Conservation (phyloP, 2,113 vertebrate species). For the Entelurus aequoreus region DNA sequence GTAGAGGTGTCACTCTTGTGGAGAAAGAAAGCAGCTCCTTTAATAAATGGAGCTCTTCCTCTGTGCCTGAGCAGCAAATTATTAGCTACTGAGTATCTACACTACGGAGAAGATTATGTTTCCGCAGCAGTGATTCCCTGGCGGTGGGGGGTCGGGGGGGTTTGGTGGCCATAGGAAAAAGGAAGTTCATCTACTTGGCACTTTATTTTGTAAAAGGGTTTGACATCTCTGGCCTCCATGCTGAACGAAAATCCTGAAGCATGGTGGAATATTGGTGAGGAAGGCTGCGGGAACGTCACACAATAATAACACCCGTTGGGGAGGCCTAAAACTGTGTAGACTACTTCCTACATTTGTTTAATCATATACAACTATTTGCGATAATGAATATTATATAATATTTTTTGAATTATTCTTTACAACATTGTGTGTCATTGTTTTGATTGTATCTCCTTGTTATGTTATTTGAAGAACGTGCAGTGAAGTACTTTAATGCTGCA, state of each 20-base stretch:
- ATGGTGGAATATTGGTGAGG: conserved; percentile 40
- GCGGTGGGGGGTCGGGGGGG: neutral
- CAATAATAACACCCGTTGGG: conserved; percentile 63
- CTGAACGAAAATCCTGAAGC: conserved; percentile 48
- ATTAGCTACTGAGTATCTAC: conserved; percentile 58
- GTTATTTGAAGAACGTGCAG: too few species aligned
- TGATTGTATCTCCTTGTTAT: too few species aligned
- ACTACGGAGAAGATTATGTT: conserved; percentile 31
- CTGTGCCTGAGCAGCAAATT: conserved; percentile 46
- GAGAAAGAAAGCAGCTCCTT: conserved; percentile 47
- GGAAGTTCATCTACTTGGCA: conserved; percentile 29
- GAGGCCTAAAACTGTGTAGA: conserved; percentile 26
- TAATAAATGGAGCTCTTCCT: conserved; percentile 64
- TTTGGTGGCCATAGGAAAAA: neutral
- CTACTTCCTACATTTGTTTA: conserved; percentile 19
- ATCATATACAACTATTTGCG: neutral
- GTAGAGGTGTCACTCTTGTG: conserved; percentile 53
- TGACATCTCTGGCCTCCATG: conserved; percentile 49
- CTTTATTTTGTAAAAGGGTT: conserved; percentile 52
- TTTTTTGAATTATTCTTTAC: too few species aligned
- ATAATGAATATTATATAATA: too few species aligned
- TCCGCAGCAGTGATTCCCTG: conserved; percentile 34
- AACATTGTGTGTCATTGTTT: too few species aligned
- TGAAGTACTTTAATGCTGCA: too few species aligned
- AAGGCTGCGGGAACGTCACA: conserved; percentile 48